Base-by-base conservation (phyloP, 2,888 invertebrate species). In the Aproaerema taeniolella region DNA sequence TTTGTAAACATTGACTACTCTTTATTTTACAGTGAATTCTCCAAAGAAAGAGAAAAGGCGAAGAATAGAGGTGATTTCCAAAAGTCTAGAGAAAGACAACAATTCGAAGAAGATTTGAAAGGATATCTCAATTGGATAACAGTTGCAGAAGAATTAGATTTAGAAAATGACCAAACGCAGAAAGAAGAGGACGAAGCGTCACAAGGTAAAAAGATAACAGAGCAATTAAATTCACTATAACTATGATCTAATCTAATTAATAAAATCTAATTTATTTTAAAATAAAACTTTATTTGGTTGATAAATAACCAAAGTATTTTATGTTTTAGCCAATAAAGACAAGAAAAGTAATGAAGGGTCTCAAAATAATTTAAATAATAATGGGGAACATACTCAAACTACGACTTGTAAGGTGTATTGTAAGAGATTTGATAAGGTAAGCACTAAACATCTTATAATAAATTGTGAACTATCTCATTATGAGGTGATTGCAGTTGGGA, bases 51-150 rank as follows among this genome's bases (percentile, higher is more conserved):
- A 91, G 99, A 99, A 73, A 99, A 99, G 70, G 99, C 99, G 0
- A 98, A 99, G 83, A 97, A 97, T 46, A 90, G 99, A 26, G 99
- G 99, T 31, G 98, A 99, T 73, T 99, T 99, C 76, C 99, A 99
- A 70, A 99, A 99, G 75, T 89, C 98, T 35, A 89, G 99, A 38
- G 99, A 99, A 71, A 97, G 98, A 63, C 98, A 99, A 67, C 98
- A 99, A 79, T 93, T 99, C 48, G 99, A 99, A 70, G 99, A 99
- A 68, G 99, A 99, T 75, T 85, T 99, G 29, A 90, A 96, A 45
- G 99, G 99, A 1, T 99, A 99, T 67, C 87, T 99, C 42, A 98
- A 99, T 71, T 99, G 99, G 99, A 99, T 99, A 58, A 99, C 98
- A 2, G 98, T 99, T 61, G 99, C 98, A 10, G 98, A 98, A 81